phyloP scores from a whole-genome alignment of 2,888 invertebrate species.

The Epistrophella euchroma region DNA sequence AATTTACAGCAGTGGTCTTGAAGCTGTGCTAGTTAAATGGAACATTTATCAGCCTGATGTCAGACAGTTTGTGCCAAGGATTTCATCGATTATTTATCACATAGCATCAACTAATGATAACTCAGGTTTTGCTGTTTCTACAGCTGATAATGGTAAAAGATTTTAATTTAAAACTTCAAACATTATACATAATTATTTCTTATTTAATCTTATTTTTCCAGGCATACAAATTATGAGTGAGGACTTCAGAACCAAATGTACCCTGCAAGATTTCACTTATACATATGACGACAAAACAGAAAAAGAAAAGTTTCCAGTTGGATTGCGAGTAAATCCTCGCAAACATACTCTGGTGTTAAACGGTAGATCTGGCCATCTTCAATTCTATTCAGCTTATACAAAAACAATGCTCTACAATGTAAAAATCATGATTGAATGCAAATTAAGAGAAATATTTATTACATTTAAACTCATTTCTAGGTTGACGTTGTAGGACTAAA shows the following conservation, averaged over 20 bases:
- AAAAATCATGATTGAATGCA: conserved; percentile 79
- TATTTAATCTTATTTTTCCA: conserved; percentile 57
- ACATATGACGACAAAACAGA: conserved; percentile 84
- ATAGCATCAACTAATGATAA: conserved; percentile 87
- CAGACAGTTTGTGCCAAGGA: conserved; percentile 87
- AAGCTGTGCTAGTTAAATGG: conserved; percentile 92
- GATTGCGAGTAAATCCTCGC: conserved; percentile 86
- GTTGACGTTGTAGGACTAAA: conserved; percentile 90
- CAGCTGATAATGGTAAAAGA: conserved; percentile 87
- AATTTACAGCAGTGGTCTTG: conserved; percentile 91
- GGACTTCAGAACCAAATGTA: conserved; percentile 85
- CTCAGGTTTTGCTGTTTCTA: conserved; percentile 87
- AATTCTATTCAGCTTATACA: conserved; percentile 88
- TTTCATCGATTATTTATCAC: conserved; percentile 88
- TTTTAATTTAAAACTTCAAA: background rate
- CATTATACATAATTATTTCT: background rate
- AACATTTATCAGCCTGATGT: conserved; percentile 84
- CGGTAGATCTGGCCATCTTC: conserved; percentile 89
- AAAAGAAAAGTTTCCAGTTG: conserved; percentile 83
- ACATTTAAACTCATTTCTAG: conserved; percentile 82
- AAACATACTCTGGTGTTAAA: conserved; percentile 88
- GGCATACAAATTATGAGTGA: conserved; percentile 86
- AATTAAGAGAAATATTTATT: background rate
- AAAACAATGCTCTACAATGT: conserved; percentile 89
- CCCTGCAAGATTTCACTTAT: conserved; percentile 89